Percentiles rank a stretch among this genome's conserved stretches.
phyloP scores from a whole-genome alignment of 2,888 invertebrate genomes.

The Mesorhabditis sp. region DNA sequence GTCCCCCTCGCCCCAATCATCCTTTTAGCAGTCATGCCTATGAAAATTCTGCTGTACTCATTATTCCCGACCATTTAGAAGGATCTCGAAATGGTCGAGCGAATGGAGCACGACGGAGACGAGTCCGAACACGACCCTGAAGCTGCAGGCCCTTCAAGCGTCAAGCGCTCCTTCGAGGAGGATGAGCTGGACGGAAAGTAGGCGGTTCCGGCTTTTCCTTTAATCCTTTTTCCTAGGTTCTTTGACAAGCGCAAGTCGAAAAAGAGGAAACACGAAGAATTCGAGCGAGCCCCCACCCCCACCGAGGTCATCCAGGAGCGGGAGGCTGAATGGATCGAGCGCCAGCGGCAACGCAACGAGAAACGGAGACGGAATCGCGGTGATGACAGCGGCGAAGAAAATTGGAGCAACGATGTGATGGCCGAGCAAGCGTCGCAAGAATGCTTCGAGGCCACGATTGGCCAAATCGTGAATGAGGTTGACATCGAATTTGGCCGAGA shows the following conservation, averaged over 20 bases:
- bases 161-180: conserved; percentile 26
- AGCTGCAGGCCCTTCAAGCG: conserved; percentile 24
- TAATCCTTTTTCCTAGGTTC: conserved; percentile 7
- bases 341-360: conserved; percentile 45
- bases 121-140: conserved; percentile 24
- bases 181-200: conserved; percentile 23
- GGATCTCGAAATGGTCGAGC: neutral
- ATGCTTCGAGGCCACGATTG: conserved; percentile 19
- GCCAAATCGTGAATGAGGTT: conserved; percentile 32
- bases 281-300: conserved; percentile 53
- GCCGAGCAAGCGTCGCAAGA: conserved; percentile 11
- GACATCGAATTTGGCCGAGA: conserved; percentile 48
- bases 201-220: too few relatives aligned
- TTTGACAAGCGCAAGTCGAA: conserved; percentile 30
- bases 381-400: conserved; percentile 13
- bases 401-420: conserved; percentile 15
- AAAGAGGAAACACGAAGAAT: conserved; percentile 21
- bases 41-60: too few relatives aligned
- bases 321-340: conserved; percentile 54
- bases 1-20: too few relatives aligned
- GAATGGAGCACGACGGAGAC: conserved; percentile 8
- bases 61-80: neutral
- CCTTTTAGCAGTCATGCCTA: too few relatives aligned
- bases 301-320: conserved; percentile 52
- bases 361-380: conserved; percentile 27